These are phyloP conservation scores for Chymomyza caudatula DNA, from an alignment of 2,888 invertebrate genomes.

Conservation along the genomic window DNA sequence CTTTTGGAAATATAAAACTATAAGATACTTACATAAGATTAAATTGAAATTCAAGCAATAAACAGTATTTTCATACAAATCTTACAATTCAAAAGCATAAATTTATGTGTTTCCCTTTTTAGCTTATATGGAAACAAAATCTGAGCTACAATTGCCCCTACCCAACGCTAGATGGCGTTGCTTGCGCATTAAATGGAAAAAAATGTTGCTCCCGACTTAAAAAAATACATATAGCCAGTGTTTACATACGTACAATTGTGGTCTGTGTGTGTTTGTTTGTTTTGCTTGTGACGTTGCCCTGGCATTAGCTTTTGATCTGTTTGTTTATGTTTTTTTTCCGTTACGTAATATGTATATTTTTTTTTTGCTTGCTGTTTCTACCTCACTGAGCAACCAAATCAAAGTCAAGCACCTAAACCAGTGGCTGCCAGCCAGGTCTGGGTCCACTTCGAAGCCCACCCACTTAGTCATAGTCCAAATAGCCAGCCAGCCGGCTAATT, in stretches of 20 bases:
- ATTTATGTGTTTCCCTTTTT: background rate
- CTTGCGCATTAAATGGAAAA: background rate
- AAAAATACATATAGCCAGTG: background rate
- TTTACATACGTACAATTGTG: background rate
- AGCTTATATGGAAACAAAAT: background rate
- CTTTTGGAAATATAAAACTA: background rate
- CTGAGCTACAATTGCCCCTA: background rate
- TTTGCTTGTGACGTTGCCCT: background rate
- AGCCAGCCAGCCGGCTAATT: conserved; percentile 43
- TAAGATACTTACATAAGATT: background rate
- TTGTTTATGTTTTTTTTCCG: conserved; percentile 4
- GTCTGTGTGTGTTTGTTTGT: background rate
- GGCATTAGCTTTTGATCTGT: background rate
- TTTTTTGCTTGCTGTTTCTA: background rate
- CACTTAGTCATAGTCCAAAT: background rate
- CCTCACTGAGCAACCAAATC: background rate
- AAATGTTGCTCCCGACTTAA: background rate
- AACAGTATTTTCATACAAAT: background rate
- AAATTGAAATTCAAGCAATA: background rate
- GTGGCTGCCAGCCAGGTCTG: too few relatives aligned
- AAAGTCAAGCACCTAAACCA: background rate
- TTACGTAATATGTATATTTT: background rate
- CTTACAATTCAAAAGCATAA: background rate
- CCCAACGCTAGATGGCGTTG: background rate
- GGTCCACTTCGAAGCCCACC: conserved; percentile 10